These are phyloP conservation scores for Holothuria glaberrima DNA, from an alignment of 35 echinoderm and acorn worm species.

Conservation along the genomic window DNA sequence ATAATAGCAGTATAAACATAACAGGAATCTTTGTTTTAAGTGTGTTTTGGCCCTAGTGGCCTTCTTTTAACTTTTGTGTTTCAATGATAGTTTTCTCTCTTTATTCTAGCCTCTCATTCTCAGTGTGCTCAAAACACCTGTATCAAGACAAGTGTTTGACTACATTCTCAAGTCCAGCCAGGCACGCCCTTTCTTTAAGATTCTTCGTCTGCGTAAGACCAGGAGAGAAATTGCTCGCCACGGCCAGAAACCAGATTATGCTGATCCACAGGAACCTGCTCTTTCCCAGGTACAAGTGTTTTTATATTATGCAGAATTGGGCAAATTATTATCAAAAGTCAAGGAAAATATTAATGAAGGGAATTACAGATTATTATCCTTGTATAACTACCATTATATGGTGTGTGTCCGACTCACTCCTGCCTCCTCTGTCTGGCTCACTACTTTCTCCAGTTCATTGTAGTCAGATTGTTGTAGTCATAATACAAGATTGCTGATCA, in stretches of 20 bases:
- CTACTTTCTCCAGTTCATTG: too few species aligned
- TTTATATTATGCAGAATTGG: background rate
- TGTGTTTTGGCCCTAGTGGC: too few species aligned
- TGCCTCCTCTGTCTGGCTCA: too few species aligned
- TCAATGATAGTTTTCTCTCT: too few species aligned
- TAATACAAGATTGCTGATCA: too few species aligned
- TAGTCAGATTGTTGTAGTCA: background rate
- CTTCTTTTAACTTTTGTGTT: too few species aligned
- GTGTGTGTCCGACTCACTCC: too few species aligned
- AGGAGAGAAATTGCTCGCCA: constrained; percentile 70
- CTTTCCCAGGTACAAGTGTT: constrained; percentile 76
- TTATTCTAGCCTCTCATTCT: constrained; percentile 77
- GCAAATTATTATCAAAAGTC: background rate
- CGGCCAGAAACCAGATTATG: constrained; percentile 79
- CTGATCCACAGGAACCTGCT: constrained; percentile 43
- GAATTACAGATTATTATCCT: too few species aligned
- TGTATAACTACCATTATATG: too few species aligned
- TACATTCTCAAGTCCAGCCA: constrained; percentile 74
- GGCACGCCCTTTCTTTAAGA: constrained; percentile 76
- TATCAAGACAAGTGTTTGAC: constrained; percentile 85
- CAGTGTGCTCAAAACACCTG: constrained; percentile 79
- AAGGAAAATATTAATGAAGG: too few species aligned
- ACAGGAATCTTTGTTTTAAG: too few species aligned
- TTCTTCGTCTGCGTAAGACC: constrained; percentile 75
- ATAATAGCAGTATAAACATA: too few species aligned